These are phyloP conservation scores for Ia io DNA, from an alignment of 2,113 vertebrate species.

Conservation along the genomic window DNA sequence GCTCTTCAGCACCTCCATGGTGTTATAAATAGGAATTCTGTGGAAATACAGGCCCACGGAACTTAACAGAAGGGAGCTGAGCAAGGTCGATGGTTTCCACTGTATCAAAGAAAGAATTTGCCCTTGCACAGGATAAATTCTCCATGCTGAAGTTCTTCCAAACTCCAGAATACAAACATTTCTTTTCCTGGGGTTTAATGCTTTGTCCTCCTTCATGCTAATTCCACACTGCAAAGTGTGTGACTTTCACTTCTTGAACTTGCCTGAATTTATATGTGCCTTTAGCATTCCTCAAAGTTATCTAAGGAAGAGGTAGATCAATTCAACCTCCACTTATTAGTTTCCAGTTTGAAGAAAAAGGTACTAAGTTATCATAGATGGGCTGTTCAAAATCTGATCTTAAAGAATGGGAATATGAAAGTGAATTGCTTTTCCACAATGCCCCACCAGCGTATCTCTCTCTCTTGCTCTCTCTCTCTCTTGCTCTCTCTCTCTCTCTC, in stretches of 20 bases:
- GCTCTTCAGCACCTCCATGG: conserved; percentile 58
- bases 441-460: neutral
- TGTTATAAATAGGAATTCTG: conserved; percentile 55
- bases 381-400: neutral
- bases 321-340: neutral
- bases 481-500: too few species aligned
- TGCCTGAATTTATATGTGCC: neutral
- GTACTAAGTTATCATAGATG: neutral
- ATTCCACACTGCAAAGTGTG: neutral
- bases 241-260: neutral
- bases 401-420: neutral
- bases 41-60: conserved; percentile 43
- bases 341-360: neutral
- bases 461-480: too few species aligned
- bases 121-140: neutral
- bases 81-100: conserved; percentile 36
- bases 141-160: neutral
- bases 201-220: neutral
- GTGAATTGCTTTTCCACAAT: neutral
- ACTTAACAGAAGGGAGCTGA: neutral
- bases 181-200: neutral
- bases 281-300: neutral
- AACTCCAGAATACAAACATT: conserved; percentile 10
- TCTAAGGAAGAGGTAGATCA: neutral
- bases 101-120: conserved; percentile 40